These are phyloP conservation scores for Apodemia hepburni DNA, from an alignment of 2,888 invertebrate genomes.

Conservation along the genomic window DNA sequence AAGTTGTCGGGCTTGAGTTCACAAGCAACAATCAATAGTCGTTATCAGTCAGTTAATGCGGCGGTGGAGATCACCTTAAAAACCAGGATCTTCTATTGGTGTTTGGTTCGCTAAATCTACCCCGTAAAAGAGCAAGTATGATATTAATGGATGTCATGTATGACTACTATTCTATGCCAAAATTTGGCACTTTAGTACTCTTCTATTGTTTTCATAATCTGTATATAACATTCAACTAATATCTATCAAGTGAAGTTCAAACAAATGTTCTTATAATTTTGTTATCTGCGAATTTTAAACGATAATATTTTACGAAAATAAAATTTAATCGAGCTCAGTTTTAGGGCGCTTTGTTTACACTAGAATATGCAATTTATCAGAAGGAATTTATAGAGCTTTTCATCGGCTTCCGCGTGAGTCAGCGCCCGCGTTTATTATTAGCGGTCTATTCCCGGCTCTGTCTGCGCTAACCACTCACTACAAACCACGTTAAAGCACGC, in stretches of 20 bases:
- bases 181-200: too few species aligned
- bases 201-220: too few species aligned
- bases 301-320: not conserved
- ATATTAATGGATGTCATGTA: too few species aligned
- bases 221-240: too few species aligned
- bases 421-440: conserved; percentile 56
- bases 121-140: too few species aligned
- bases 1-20: too few species aligned
- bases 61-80: too few species aligned
- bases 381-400: conserved; percentile 59
- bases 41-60: too few species aligned
- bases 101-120: too few species aligned
- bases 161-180: too few species aligned
- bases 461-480: conserved; percentile 31
- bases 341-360: conserved; percentile 28
- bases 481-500: conserved; percentile 19
- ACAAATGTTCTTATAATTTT: not conserved
- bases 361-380: conserved; percentile 48
- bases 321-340: conserved; percentile 7
- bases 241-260: not conserved
- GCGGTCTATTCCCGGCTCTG: conserved; percentile 52
- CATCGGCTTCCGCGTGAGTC: conserved; percentile 59
- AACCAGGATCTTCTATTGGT: too few species aligned
- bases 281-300: not conserved
- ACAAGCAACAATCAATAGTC: too few species aligned